Evolutionary conservation across 2,888 invertebrate genomes (phyloP), one percentile per base, ranked within the genome.

Genomic region (Parnassius glacialis): DNA sequence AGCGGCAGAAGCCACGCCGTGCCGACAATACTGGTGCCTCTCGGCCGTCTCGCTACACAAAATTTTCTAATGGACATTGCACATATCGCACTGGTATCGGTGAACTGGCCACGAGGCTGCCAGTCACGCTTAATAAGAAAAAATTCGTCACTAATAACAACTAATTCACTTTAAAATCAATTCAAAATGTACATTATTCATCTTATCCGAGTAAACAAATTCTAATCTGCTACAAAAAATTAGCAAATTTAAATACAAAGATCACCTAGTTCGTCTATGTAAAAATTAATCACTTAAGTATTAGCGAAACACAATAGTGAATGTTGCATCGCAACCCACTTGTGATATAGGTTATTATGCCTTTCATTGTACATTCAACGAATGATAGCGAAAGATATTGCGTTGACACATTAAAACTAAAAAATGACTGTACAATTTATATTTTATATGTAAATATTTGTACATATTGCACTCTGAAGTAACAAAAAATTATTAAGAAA

Each of bases 381-480:
- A 84, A 85, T 81, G 76, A 79, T 80, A 85, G 81, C 81, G 82
- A 86, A 81, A 78, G 74, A 79, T 87, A 90, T 90, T 89, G 87
- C 90, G 89, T 89, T 84, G 87, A 88, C 84, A 84, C 77, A 88
- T 89, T 89, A 90, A 84, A 90, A 89, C 89, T 90, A 90, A 90
- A 87, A 90, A 83, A 79, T 89, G 81, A 90, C 91, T 90, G 90
- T 91, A 90, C 90, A 90, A 76, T 83, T 84, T 83, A 88, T 87
- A 87, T 86, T 87, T 93, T 79, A 83, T 84, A 89, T 90, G 90
- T 90, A 91, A 93, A 93, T 93, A 94, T 94, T 94, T 94, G 94
- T 94, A 94, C 94, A 94, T 94, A 94, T 94, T 94, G 94, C 94
- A 94, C 94, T 93, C 93, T 93, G 90, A 91, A 90, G 85, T 90